These are phyloP conservation scores for Apamea epomidion DNA, from an alignment of 2,888 invertebrate genomes.

Conservation along the genomic window DNA sequence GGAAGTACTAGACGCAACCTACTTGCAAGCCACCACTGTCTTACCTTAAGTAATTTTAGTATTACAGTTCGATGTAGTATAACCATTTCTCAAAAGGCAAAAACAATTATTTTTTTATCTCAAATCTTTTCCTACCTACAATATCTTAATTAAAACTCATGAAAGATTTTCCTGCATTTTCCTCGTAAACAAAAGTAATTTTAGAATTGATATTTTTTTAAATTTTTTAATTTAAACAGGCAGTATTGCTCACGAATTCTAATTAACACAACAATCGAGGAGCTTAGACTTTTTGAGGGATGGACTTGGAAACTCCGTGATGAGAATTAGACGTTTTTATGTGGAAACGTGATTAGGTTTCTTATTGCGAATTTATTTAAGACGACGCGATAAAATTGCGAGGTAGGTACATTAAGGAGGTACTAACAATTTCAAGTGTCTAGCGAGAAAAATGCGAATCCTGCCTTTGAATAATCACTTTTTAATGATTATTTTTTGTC, in stretches of 20 bases:
- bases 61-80: not conserved
- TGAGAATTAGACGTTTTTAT: constrained; percentile 66
- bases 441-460: not conserved
- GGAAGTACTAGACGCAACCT: not conserved
- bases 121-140: constrained; percentile 5
- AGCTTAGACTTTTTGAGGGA: constrained; percentile 64
- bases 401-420: constrained; percentile 11
- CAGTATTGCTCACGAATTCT: constrained; percentile 64
- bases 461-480: not conserved
- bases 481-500: not conserved
- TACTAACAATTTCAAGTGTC: constrained; percentile 15
- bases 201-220: constrained; percentile 48
- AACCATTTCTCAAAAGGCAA: not conserved
- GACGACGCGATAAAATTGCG: constrained; percentile 39
- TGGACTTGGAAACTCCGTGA: constrained; percentile 65
- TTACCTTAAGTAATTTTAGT: not conserved
- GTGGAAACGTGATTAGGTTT: constrained; percentile 61
- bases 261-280: constrained; percentile 68
- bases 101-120: constrained; percentile 13
- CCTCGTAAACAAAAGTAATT: constrained; percentile 55
- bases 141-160: constrained; percentile 49
- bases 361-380: constrained; percentile 56
- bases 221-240: constrained; percentile 60
- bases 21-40: not conserved
- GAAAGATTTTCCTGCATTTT: constrained; percentile 47